These are phyloP conservation scores for Scaptomyza flava DNA, from an alignment of 2,888 invertebrate species.

Conservation along the genomic window DNA sequence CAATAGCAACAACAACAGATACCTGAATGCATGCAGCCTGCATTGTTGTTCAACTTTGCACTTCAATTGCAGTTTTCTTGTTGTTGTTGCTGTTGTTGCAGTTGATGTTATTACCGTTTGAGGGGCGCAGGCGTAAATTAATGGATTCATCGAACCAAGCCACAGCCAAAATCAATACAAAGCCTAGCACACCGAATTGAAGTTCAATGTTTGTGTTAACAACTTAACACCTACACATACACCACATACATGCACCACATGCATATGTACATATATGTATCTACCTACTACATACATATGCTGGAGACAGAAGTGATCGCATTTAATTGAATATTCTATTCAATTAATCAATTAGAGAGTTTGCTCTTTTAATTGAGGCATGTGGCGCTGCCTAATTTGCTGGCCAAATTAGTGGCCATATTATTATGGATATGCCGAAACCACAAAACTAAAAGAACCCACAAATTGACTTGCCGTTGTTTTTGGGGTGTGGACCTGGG, in stretches of 20 bases:
- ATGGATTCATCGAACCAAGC: constrained; percentile 71
- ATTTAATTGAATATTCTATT: constrained; percentile 65
- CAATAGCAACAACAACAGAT: constrained; percentile 16
- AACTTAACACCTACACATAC: constrained; percentile 64
- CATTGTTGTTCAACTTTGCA: constrained; percentile 75
- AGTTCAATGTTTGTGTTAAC: constrained; percentile 79
- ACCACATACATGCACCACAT: background rate
- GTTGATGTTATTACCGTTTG: constrained; percentile 57
- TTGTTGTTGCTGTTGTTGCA: constrained; percentile 19
- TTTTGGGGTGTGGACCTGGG: constrained; percentile 77
- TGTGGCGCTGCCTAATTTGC: constrained; percentile 39
- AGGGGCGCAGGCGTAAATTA: constrained; percentile 77
- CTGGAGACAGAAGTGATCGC: constrained; percentile 22
- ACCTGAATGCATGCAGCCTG: background rate
- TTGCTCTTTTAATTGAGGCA: constrained; percentile 65
- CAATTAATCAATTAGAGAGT: constrained; percentile 76
- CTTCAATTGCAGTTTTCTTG: constrained; percentile 63
- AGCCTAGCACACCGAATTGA: constrained; percentile 39
- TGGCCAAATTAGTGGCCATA: constrained; percentile 69
- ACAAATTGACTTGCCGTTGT: constrained; percentile 48
- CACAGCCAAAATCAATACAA: constrained; percentile 6
- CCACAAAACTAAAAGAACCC: constrained; percentile 37
- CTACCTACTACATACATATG: background rate
- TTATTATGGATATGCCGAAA: constrained; percentile 58
- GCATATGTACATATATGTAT: background rate